A percentile compares a stretch with the other conserved stretches of the same genome.
phyloP scores from a whole-genome alignment of 2,113 vertebrate species.

The Amia ocellicauda region DNA sequence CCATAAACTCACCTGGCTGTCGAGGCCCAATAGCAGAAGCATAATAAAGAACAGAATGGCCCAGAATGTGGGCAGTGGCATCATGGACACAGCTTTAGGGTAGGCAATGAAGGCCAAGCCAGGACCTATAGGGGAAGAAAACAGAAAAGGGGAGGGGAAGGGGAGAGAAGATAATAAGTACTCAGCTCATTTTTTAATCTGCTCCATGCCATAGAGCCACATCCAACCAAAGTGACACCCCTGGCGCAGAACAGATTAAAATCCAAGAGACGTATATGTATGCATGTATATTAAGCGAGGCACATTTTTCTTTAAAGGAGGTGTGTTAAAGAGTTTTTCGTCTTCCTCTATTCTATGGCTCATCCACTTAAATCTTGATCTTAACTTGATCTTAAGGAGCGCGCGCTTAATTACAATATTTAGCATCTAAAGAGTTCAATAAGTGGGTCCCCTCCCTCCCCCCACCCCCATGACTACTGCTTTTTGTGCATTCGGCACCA shows the following conservation, averaged over 20 bases:
- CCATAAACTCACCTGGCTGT: conserved; percentile 91
- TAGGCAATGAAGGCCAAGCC: conserved; percentile 98
- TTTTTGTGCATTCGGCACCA: no score
- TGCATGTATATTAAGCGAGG: no score
- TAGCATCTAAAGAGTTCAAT: no score
- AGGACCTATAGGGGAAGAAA: conserved; percentile 79
- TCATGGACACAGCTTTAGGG: conserved; percentile 98
- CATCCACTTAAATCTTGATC: no score
- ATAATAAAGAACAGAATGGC: conserved; percentile 98
- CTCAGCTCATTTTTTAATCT: conserved; percentile 34
- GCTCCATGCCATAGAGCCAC: conserved; percentile 24
- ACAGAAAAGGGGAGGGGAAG: conserved; percentile 47
- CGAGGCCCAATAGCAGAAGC: conserved; percentile 97
- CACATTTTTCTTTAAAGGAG: no score
- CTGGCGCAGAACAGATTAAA: conserved; percentile 32
- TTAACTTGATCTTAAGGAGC: no score
- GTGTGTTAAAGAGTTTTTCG: no score
- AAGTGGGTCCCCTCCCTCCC: no score
- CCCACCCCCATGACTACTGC: no score
- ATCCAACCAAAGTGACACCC: conserved; percentile 18
- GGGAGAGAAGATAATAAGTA: conserved; percentile 37
- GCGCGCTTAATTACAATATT: no score
- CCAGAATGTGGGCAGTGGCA: conserved; percentile 96
- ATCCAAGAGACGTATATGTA: conserved; percentile 18
- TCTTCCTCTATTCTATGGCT: no score